These are phyloP conservation scores for Phallusia fumigata DNA, from an alignment of 23 tunicate genomes.

Conservation along the genomic window DNA sequence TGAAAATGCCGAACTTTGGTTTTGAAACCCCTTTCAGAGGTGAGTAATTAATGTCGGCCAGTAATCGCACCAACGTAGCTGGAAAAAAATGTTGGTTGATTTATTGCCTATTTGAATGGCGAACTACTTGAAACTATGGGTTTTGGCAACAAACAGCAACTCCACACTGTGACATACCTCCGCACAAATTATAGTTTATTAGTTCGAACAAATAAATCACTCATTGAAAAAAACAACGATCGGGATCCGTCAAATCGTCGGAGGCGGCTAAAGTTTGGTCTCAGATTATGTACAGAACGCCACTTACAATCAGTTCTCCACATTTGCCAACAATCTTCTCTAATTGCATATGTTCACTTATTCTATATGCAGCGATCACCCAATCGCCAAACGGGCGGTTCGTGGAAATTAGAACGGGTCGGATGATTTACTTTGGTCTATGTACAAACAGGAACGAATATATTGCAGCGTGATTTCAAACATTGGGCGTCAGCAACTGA, in stretches of 20 bases:
- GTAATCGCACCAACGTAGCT: no score
- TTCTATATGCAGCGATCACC: background rate
- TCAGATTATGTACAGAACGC: background rate
- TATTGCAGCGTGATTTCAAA: conserved; percentile 1
- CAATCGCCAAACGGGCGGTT: background rate
- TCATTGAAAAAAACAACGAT: background rate
- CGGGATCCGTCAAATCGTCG: background rate
- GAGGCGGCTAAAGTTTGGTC: background rate
- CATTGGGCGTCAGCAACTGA: conserved; percentile 6
- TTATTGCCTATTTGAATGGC: no score
- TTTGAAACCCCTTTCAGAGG: no score
- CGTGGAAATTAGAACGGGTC: background rate
- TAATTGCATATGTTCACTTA: conserved; percentile 11
- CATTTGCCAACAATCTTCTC: background rate
- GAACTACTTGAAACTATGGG: no score
- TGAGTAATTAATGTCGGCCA: no score
- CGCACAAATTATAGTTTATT: background rate
- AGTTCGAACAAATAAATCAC: background rate
- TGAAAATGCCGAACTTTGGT: no score
- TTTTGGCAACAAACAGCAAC: no score
- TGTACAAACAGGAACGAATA: conserved; percentile 1
- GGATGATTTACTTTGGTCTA: background rate
- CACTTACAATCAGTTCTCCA: background rate
- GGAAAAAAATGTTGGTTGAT: no score
- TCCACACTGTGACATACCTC: background rate